These are phyloP conservation scores for Oegoconia quadripuncta DNA, from an alignment of 2,888 invertebrate species.

Conservation along the genomic window DNA sequence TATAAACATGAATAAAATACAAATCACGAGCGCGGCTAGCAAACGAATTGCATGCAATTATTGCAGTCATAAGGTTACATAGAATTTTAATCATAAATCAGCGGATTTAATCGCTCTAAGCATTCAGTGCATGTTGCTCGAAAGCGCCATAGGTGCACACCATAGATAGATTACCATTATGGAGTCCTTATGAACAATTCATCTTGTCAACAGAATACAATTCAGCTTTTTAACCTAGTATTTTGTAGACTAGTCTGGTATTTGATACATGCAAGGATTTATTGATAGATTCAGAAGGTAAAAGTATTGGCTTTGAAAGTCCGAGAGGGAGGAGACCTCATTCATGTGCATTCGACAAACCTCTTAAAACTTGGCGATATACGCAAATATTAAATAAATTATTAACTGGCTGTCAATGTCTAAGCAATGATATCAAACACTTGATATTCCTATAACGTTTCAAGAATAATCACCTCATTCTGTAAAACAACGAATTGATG, in stretches of 20 bases:
- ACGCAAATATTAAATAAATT: no score
- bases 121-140: constrained; percentile 38
- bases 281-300: no score
- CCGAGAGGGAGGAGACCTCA: no score
- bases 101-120: constrained; percentile 38
- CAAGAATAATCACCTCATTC: no score
- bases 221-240: constrained; percentile 26
- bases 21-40: no score
- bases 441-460: no score
- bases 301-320: no score
- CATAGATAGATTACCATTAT: constrained; percentile 7
- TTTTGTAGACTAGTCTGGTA: constrained; percentile 12
- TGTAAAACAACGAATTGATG: no score
- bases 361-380: no score
- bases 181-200: constrained; percentile 12
- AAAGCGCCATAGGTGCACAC: constrained; percentile 30
- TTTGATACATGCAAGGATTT: neutral
- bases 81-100: constrained; percentile 57
- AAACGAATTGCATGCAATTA: constrained; percentile 43
- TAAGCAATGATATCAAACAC: no score
- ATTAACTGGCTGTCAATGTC: no score
- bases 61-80: constrained; percentile 46
- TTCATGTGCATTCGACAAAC: no score
- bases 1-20: constrained; percentile 2
- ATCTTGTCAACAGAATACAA: constrained; percentile 19